Conservation (phyloP, 2,797 vertebrate species). For the Pristis pectinata region DNA sequence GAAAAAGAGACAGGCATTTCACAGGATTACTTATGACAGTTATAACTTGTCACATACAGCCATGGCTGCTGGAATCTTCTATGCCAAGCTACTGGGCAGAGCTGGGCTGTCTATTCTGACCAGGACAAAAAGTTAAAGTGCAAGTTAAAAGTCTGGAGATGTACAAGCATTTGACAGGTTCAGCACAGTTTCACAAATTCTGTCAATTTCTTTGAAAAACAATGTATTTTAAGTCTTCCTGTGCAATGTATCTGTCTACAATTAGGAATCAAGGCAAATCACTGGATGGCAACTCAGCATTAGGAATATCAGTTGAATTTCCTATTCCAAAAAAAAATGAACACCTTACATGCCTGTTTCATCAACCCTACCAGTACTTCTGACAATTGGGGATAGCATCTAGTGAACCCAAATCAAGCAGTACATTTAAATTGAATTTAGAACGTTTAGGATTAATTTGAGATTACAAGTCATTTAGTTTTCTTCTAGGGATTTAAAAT, state of each 20-base stretch:
- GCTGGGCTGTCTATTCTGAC: conserved; percentile 55
- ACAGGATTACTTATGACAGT: conserved; percentile 82
- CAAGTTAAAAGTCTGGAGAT: conserved; percentile 55
- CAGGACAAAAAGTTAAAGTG: conserved; percentile 59
- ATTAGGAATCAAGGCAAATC: conserved; percentile 70
- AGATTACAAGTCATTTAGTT: neutral
- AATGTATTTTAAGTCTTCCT: conserved; percentile 74
- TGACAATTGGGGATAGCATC: neutral
- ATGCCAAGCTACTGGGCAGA: conserved; percentile 52
- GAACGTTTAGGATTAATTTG: neutral
- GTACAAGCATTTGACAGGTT: conserved; percentile 53
- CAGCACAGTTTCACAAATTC: conserved; percentile 68
- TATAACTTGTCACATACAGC: conserved; percentile 57
- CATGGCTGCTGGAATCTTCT: conserved; percentile 53
- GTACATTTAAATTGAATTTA: neutral
- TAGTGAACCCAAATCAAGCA: neutral
- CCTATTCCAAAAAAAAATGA: conserved; percentile 62
- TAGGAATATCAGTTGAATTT: conserved; percentile 99
- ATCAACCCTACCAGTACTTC: neutral
- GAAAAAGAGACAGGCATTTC: conserved; percentile 86
- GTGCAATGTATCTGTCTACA: conserved; percentile 88
- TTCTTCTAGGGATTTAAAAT: neutral
- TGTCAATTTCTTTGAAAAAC: conserved; percentile 52
- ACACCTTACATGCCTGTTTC: neutral
- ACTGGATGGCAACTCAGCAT: conserved; percentile 71